phyloP scores from a whole-genome alignment of 2,113 vertebrate genomes.

The Pitta sordida region DNA sequence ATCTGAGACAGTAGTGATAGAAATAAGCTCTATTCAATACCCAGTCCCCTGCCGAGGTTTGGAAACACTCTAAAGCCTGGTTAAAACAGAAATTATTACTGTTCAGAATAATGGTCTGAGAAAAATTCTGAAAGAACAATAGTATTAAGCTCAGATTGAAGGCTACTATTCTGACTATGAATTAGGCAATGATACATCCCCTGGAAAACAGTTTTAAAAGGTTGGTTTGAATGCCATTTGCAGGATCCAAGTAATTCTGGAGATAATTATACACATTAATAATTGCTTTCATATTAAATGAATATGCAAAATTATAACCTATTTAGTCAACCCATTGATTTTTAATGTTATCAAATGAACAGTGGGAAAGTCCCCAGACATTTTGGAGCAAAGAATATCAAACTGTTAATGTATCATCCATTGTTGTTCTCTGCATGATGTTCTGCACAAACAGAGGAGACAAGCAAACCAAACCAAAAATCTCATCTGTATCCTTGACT shows the following conservation, averaged over 20 bases:
- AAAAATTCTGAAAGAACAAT: not conserved
- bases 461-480: not conserved
- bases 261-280: constrained; percentile 16
- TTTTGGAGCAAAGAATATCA: not conserved
- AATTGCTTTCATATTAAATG: constrained; percentile 6
- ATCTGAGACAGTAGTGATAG: not conserved
- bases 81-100: not conserved
- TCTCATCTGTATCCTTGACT: not conserved
- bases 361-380: not conserved
- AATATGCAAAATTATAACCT: not conserved
- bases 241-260: not conserved
- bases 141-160: not conserved
- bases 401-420: not conserved
- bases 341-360: not conserved
- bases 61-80: not conserved
- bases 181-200: not conserved
- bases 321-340: constrained; percentile 25
- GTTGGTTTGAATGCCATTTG: not conserved
- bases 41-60: not conserved
- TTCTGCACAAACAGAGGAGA: not conserved
- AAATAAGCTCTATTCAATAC: not conserved
- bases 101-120: not conserved
- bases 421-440: not conserved
- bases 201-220: not conserved
- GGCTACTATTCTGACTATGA: not conserved